Percentiles rank a stretch among this genome's conserved stretches.
Evolutionary conservation across 2,113 vertebrate genomes (phyloP).

Genomic region (Dicrurus megarhynchus): DNA sequence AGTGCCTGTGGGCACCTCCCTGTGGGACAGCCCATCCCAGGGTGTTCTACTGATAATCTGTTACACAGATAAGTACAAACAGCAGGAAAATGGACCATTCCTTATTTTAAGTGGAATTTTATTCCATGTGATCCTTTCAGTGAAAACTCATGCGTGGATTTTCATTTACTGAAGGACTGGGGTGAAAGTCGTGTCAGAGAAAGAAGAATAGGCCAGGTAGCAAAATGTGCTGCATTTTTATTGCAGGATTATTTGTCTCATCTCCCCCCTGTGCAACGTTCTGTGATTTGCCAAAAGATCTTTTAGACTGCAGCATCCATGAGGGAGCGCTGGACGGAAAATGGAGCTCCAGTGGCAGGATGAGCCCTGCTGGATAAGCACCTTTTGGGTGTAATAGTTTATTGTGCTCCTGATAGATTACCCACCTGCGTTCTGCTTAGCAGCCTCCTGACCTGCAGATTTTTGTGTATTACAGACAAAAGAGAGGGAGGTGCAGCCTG

Average conservation of each 20-base stretch:
- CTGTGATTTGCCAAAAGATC: background rate
- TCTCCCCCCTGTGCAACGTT: background rate
- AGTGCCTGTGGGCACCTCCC: background rate
- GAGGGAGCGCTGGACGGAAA: background rate
- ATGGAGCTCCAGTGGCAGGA: background rate
- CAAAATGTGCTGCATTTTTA: background rate
- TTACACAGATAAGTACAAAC: background rate
- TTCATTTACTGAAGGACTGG: background rate
- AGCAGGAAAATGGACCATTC: background rate
- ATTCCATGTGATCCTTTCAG: background rate
- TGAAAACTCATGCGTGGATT: background rate
- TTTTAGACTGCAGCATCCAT: background rate
- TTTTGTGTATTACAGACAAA: rapidly evolving
- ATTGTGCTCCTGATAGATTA: background rate
- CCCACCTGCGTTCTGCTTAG: background rate
- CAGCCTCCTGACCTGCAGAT: background rate
- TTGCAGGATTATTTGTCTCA: background rate
- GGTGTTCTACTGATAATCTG: background rate
- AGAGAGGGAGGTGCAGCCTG: background rate
- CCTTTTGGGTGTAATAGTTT: background rate
- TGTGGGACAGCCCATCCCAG: background rate
- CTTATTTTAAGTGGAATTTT: background rate
- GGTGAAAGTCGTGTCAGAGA: background rate
- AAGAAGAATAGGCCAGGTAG: background rate
- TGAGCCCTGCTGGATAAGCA: background rate